phyloP scores from a whole-genome alignment of 2,888 invertebrate species.

The Sceliomorpha sp. region DNA sequence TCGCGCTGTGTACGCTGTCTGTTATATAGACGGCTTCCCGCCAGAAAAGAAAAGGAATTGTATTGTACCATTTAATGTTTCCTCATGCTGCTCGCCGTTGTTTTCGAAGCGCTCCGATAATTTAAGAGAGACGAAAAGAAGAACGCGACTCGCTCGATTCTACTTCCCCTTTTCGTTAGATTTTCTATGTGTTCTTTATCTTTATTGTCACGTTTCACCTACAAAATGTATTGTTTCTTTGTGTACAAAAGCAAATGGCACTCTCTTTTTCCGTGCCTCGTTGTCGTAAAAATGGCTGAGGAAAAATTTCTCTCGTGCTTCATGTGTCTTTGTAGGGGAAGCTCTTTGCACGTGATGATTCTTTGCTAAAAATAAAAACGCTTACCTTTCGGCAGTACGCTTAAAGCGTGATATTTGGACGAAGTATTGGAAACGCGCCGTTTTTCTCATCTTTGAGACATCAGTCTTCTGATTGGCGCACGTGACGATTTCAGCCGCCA shows the following conservation, averaged over 20 bases:
- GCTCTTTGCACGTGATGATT: slow-evolving; percentile 32
- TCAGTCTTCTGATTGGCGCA: not conserved
- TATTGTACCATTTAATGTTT: slow-evolving; percentile 50
- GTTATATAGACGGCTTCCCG: slow-evolving; percentile 38
- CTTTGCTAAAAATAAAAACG: slow-evolving; percentile 38
- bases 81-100: slow-evolving; percentile 41
- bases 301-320: slow-evolving; percentile 37
- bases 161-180: slow-evolving; percentile 30
- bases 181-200: slow-evolving; percentile 48
- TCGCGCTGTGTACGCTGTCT: slow-evolving; percentile 29
- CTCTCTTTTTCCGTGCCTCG: slow-evolving; percentile 17
- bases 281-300: slow-evolving; percentile 36
- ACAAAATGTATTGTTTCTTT: slow-evolving; percentile 50
- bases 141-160: slow-evolving; percentile 37
- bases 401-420: slow-evolving; percentile 35
- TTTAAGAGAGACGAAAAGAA: slow-evolving; percentile 41
- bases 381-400: slow-evolving; percentile 24
- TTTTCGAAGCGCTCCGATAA: slow-evolving; percentile 48
- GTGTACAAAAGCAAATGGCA: slow-evolving; percentile 48
- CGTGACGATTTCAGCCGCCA: no score
- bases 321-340: slow-evolving; percentile 11
- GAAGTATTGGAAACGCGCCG: slow-evolving; percentile 19
- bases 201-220: slow-evolving; percentile 54
- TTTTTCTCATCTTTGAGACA: not conserved
- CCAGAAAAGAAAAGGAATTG: slow-evolving; percentile 39